A percentile compares a stretch with the other conserved stretches of the same genome.
phyloP scores from a whole-genome alignment of 2,797 vertebrate species.

The Sebastes baramenuke region DNA sequence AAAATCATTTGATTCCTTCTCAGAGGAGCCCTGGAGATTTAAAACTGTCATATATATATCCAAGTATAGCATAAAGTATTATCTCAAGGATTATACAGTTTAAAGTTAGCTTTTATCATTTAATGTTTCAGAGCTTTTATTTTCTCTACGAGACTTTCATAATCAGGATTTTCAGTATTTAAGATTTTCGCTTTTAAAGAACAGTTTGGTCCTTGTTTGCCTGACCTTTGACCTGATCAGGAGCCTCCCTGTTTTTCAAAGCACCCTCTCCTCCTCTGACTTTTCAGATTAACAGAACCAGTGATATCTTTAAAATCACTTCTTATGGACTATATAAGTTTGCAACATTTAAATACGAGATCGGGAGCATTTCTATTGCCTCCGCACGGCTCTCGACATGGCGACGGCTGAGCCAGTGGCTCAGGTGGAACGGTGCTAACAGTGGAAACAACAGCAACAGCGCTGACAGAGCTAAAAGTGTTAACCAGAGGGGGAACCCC shows the following conservation, averaged over 20 bases:
- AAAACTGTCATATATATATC: not conserved
- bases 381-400: not conserved
- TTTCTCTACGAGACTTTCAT: not conserved
- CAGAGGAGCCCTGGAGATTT: not conserved
- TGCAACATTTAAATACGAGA: not conserved
- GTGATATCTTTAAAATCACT: not conserved
- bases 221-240: not conserved
- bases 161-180: too few relatives aligned
- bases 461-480: too few relatives aligned
- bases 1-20: not conserved
- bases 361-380: not conserved
- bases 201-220: too few relatives aligned
- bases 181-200: not conserved
- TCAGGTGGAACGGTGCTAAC: too few relatives aligned
- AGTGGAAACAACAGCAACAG: too few relatives aligned
- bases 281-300: not conserved
- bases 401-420: not conserved
- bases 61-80: not conserved
- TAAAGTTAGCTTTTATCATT: not conserved
- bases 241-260: not conserved
- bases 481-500: too few relatives aligned
- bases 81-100: not conserved
- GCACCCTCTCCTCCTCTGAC: not conserved
- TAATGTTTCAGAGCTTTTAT: not conserved
- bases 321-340: not conserved